Conservation (phyloP, 2,797 vertebrate genomes). For the Chelon auratus region DNA sequence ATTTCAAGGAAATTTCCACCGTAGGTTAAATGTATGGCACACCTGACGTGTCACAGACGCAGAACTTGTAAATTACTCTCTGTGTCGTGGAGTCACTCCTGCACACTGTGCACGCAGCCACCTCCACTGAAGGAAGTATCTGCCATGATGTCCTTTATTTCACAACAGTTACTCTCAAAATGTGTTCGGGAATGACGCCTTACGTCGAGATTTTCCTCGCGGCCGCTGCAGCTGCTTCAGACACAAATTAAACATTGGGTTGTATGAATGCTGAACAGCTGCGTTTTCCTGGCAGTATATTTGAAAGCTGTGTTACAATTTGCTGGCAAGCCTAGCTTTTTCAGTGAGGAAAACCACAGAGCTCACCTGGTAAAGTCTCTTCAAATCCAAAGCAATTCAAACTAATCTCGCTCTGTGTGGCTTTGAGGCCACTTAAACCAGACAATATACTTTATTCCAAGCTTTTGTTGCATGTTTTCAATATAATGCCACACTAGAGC, state of each 20-base stretch:
- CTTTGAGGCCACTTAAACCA: conserved; percentile 12
- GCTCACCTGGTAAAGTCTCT: not conserved
- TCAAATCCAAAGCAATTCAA: conserved; percentile 12
- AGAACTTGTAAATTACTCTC: conserved; percentile 2
- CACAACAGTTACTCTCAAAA: not conserved
- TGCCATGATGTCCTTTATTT: not conserved
- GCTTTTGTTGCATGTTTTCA: not conserved
- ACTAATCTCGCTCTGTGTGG: not conserved
- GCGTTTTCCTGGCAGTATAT: not conserved
- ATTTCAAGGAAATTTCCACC: not conserved
- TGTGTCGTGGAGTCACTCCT: conserved; percentile 14
- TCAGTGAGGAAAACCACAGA: not conserved
- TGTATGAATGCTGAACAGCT: not conserved
- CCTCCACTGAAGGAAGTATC: not conserved
- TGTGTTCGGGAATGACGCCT: conserved; percentile 3
- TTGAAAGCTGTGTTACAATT: conserved; percentile 10
- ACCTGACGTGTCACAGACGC: conserved; percentile 11
- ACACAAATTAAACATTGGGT: not conserved
- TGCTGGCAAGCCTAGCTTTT: not conserved
- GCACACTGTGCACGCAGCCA: not conserved
- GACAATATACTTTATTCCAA: conserved; percentile 12
- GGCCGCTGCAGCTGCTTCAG: not conserved
- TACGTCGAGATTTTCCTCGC: conserved; percentile 10
- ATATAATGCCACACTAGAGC: not conserved
- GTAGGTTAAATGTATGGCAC: conserved; percentile 16